These are phyloP conservation scores for Dicerorhinus sumatrensis DNA, from an alignment of 2,113 vertebrate genomes.

Conservation along the genomic window DNA sequence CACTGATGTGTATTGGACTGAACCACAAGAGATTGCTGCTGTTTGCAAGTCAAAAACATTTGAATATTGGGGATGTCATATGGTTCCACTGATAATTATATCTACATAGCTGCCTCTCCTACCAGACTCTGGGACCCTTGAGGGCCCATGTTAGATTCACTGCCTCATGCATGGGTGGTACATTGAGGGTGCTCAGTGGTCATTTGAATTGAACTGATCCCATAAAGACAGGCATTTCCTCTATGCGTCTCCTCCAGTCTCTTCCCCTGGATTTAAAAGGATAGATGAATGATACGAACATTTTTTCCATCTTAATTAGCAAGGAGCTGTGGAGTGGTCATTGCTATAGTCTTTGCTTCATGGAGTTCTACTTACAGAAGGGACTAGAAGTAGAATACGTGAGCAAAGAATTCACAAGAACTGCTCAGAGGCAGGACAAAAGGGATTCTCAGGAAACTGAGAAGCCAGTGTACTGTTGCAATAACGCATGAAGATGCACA, in stretches of 20 bases:
- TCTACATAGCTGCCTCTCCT: slow-evolving; percentile 12
- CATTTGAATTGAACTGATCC: background rate
- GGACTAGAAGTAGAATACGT: background rate
- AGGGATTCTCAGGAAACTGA: background rate
- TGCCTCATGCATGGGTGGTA: background rate
- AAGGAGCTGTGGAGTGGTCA: background rate
- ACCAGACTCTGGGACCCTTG: background rate
- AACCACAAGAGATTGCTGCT: background rate
- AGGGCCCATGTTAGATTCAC: background rate
- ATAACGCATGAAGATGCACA: background rate
- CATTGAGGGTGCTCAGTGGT: background rate
- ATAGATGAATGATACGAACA: background rate
- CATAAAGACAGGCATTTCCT: background rate
- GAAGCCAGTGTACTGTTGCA: background rate
- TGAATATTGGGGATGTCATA: background rate
- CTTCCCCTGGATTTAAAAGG: background rate
- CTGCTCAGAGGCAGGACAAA: background rate
- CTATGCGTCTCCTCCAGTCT: background rate
- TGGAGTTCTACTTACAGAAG: background rate
- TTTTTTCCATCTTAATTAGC: background rate
- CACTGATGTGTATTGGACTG: background rate
- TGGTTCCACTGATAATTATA: background rate
- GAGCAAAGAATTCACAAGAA: background rate
- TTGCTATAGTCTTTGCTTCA: background rate
- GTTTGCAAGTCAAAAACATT: slow-evolving; percentile 3